Conservation (phyloP, 1,140 invertebrate species). For the Myzus persicae region DNA sequence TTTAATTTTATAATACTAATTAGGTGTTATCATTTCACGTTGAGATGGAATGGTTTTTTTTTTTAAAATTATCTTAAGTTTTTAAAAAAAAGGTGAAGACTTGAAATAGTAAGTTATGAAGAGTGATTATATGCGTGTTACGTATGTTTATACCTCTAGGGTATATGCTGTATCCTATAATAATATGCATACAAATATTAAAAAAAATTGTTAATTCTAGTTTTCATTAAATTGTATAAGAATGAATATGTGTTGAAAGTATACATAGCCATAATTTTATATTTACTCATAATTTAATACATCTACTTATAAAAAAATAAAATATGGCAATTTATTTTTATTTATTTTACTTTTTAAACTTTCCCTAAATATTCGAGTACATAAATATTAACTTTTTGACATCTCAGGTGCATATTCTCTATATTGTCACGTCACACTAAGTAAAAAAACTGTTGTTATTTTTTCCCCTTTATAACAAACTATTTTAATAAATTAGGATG, state of each 20-base stretch:
- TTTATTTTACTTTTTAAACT: conserved; percentile 33
- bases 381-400: conserved; percentile 49
- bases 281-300: conserved; percentile 29
- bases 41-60: background rate
- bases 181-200: background rate
- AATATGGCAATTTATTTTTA: conserved; percentile 10
- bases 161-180: background rate
- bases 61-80: background rate
- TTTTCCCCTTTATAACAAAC: background rate
- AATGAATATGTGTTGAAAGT: background rate
- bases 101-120: background rate
- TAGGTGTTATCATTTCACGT: background rate
- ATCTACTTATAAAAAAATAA: background rate
- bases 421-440: background rate
- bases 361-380: background rate
- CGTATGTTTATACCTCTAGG: background rate
- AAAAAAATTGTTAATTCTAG: background rate
- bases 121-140: too few relatives aligned
- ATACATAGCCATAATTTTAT: background rate
- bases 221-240: background rate
- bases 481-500: background rate
- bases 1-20: background rate
- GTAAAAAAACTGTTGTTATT: conserved; percentile 26
- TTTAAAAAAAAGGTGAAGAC: background rate
- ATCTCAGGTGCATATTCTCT: background rate